Evolutionary conservation across 2,888 invertebrate genomes (phyloP).

Genomic region (Acleris holmiana): DNA sequence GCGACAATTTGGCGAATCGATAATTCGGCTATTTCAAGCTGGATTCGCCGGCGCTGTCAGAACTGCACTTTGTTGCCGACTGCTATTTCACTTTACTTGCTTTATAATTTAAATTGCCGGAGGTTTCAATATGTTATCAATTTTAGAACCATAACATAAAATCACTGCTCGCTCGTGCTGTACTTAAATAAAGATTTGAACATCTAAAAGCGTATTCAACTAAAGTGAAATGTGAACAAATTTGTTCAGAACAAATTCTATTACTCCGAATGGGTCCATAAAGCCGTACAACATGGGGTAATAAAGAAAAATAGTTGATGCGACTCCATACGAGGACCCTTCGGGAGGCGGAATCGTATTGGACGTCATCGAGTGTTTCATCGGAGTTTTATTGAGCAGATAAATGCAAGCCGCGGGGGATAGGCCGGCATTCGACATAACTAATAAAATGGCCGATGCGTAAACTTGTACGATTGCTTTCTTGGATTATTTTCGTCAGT

Average conservation of each 20-base stretch:
- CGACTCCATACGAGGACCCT: slow-evolving; percentile 57
- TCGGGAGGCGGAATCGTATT: slow-evolving; percentile 72
- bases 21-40: slow-evolving; percentile 51
- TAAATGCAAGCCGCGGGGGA: slow-evolving; percentile 73
- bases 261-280: slow-evolving; percentile 30
- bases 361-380: slow-evolving; percentile 76
- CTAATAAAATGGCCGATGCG: slow-evolving; percentile 41
- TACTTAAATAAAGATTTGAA: too few relatives aligned
- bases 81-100: neutral
- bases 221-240: slow-evolving; percentile 21
- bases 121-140: neutral
- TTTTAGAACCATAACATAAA: too few relatives aligned
- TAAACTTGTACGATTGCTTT: slow-evolving; percentile 35
- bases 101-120: slow-evolving; percentile 4
- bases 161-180: too few relatives aligned
- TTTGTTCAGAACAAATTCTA: slow-evolving; percentile 29
- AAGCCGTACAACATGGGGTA: slow-evolving; percentile 46
- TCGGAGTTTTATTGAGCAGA: slow-evolving; percentile 77
- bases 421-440: slow-evolving; percentile 69
- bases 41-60: slow-evolving; percentile 40
- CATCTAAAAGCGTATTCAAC: too few relatives aligned
- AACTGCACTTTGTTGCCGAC: slow-evolving; percentile 39
- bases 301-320: slow-evolving; percentile 66
- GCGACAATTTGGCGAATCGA: slow-evolving; percentile 49
- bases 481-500: neutral